These are phyloP conservation scores for Sphaerophoria rueppellii DNA, from an alignment of 2,888 invertebrate genomes.

Conservation along the genomic window DNA sequence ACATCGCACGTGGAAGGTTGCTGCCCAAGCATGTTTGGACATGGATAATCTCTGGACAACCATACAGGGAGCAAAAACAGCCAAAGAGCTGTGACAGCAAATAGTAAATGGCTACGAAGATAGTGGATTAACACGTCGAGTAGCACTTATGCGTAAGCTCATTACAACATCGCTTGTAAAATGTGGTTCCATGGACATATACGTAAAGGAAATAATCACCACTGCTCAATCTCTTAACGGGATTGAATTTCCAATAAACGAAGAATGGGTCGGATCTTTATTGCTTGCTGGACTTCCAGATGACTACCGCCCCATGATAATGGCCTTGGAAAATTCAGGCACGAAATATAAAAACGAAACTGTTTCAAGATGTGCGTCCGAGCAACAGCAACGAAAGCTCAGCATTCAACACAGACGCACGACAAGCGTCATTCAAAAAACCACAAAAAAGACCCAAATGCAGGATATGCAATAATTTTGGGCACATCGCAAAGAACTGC, in stretches of 20 bases:
- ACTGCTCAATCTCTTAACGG: conserved; percentile 1
- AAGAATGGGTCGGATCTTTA: conserved; percentile 6
- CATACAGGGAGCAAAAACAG: too few relatives aligned
- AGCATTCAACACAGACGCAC: not conserved
- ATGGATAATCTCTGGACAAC: not conserved
- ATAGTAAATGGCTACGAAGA: too few relatives aligned
- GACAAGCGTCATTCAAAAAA: not conserved
- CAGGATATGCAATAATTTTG: not conserved
- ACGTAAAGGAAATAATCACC: not conserved
- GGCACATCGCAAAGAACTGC: not conserved
- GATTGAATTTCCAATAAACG: not conserved
- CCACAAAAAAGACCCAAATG: not conserved
- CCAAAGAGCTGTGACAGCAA: too few relatives aligned
- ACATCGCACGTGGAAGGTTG: not conserved
- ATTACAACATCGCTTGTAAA: too few relatives aligned
- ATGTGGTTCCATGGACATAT: not conserved
- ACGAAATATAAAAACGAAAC: not conserved
- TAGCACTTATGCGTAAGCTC: too few relatives aligned
- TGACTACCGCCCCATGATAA: not conserved
- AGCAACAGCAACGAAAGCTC: not conserved
- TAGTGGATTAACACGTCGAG: too few relatives aligned
- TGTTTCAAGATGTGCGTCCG: not conserved
- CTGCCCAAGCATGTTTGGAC: not conserved
- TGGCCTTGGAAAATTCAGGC: not conserved
- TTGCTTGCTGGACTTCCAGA: conserved; percentile 12